Conservation (phyloP, 1,140 invertebrate genomes). For the Procambarus clarkii region DNA sequence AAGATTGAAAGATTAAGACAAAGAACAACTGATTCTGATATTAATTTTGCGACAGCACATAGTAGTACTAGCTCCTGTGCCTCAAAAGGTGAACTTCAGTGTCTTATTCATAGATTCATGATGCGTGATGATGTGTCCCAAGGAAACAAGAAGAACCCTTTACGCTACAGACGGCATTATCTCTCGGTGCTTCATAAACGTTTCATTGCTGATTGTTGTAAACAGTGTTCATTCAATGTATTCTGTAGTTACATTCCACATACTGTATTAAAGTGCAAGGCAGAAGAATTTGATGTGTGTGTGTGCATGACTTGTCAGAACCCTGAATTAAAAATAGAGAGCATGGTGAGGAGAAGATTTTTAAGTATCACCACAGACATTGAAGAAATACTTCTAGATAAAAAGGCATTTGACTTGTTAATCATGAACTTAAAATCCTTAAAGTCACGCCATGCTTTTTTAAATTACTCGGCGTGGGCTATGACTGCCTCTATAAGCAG, state of each 20-base stretch:
- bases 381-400: conserved; percentile 1
- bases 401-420: conserved; percentile 3
- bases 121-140: conserved; percentile 32
- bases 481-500: neutral
- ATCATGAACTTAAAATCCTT: conserved; percentile 3
- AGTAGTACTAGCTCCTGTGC: neutral
- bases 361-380: conserved; percentile 25
- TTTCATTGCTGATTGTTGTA: conserved; percentile 43
- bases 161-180: conserved; percentile 24
- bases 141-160: neutral
- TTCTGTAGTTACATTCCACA: conserved; percentile 20
- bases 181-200: conserved; percentile 42
- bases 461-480: conserved; percentile 20
- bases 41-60: neutral
- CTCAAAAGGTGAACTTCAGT: neutral
- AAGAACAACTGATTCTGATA: neutral
- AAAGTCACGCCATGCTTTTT: conserved; percentile 1
- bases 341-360: conserved; percentile 26
- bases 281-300: conserved; percentile 31
- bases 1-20: neutral
- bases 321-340: conserved; percentile 39
- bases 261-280: conserved; percentile 15
- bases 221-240: conserved; percentile 20
- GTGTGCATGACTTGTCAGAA: conserved; percentile 38
- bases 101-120: conserved; percentile 34